Base-by-base conservation (phyloP, 2,113 vertebrate species). In the Peucedramus taeniatus region DNA sequence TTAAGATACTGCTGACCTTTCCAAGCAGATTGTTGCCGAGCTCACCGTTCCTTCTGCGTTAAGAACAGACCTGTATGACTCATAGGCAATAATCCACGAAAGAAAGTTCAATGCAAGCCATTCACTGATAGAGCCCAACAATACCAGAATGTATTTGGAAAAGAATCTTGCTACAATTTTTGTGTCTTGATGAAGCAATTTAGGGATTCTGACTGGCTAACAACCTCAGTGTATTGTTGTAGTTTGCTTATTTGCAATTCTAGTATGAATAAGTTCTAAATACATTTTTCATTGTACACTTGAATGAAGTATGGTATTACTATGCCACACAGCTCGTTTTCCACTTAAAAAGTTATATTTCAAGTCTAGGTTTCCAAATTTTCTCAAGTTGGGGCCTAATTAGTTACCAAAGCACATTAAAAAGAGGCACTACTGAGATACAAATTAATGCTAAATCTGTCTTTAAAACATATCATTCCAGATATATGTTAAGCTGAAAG, bases 1-100 rank as follows among this genome's bases (percentile, higher is more conserved):
- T 90, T 94, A 97, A 97, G 98, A 96, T 96, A 94, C 68, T 92
- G 90, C 70, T 90, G 97, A 98, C 98, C 98, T 99, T 98, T 98
- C 74, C 90, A 92, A 93, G 95, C 35, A 81, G 83, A 89, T 92
- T 57, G 64, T 70, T 95, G 66, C 74, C 30, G 11, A 85, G 54
- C 92, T 96, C 86, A 49, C 72, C 0, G 6, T 77, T 92, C 59
- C 82, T 88, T 56, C 59, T 79, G 49, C 26, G 9, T 96, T 96
- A 91, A 87, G 82, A 92, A 50, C 72, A 74, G 59, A 93, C 80
- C 79, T 90, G 88, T 50, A 30, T 92, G 95, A 95, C 92, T 93
- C 93, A 89, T 5, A 82, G 45, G 70, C 71, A 92, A 21, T 92
- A 95, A 96, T 90, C 70, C 79, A 69, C 12, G 2, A 87, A 71